Conservation (phyloP, 2,888 invertebrate genomes). For the Sphinx pinastri region DNA sequence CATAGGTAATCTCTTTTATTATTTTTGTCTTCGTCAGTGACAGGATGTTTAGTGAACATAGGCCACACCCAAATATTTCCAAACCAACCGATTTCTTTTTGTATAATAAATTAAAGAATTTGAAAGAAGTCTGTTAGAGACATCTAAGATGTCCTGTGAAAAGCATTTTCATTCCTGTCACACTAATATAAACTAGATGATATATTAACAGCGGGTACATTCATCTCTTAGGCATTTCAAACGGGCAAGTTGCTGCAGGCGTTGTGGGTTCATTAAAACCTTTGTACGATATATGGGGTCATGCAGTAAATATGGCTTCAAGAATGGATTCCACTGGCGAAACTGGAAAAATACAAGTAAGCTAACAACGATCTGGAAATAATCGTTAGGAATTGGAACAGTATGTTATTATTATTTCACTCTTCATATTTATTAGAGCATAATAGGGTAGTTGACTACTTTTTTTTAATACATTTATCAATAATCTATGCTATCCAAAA, state of each 20-base stretch:
- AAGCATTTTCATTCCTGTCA: not conserved
- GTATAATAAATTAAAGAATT: too few species aligned
- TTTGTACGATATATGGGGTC: slow-evolving; percentile 98
- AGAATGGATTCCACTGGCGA: slow-evolving; percentile 97
- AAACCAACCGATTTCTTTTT: too few species aligned
- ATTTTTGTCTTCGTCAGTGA: not conserved
- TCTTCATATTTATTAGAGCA: too few species aligned
- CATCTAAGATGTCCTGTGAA: too few species aligned
- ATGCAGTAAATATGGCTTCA: slow-evolving; percentile 98
- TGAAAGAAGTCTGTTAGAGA: too few species aligned
- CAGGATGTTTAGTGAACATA: too few species aligned
- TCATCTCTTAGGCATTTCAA: slow-evolving; percentile 88
- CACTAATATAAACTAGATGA: not conserved
- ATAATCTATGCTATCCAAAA: too few species aligned
- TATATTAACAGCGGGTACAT: not conserved
- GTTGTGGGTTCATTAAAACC: slow-evolving; percentile 97
- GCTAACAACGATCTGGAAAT: slow-evolving; percentile 10
- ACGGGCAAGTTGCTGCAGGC: slow-evolving; percentile 96
- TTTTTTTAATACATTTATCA: too few species aligned
- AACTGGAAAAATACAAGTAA: slow-evolving; percentile 90
- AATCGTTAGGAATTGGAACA: too few species aligned
- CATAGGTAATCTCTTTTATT: slow-evolving; percentile 83
- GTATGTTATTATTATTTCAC: too few species aligned
- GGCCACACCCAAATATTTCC: too few species aligned
- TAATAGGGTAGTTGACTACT: too few species aligned